Conservation (phyloP, 2,888 invertebrate species). For the Holacanthella duospinosa region DNA sequence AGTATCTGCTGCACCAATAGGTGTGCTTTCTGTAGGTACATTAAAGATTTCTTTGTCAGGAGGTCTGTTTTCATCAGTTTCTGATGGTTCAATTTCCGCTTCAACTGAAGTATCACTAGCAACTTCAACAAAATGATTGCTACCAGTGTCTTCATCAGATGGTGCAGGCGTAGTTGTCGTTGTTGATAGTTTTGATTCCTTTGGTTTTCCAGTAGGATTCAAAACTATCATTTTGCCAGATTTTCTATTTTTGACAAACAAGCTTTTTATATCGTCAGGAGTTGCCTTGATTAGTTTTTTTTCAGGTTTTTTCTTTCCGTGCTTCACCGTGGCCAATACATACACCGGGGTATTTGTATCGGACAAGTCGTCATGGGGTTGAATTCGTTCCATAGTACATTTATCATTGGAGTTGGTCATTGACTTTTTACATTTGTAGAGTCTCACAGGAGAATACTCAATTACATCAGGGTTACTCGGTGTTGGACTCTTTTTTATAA, state of each 20-base stretch:
- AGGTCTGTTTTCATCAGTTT: background rate
- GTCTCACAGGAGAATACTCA: background rate
- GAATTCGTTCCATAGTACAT: background rate
- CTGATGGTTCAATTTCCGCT: background rate
- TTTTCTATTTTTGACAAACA: background rate
- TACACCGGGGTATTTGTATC: background rate
- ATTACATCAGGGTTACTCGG: background rate
- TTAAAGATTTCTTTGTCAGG: background rate
- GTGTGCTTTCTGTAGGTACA: background rate
- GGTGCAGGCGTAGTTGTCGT: background rate
- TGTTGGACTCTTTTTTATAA: background rate
- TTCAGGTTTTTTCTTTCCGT: background rate
- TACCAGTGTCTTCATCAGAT: too few species aligned
- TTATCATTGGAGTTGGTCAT: background rate
- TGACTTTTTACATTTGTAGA: background rate
- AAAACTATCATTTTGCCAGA: background rate
- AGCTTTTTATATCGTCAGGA: background rate
- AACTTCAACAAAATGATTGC: background rate
- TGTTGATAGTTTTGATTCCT: background rate
- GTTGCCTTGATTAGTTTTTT: background rate
- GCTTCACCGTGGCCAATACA: background rate
- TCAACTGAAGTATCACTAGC: background rate
- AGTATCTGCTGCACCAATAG: background rate
- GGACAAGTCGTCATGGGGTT: background rate
- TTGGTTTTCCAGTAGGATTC: background rate